Conservation (phyloP, 1,140 invertebrate species). For the Bombus confusus region DNA sequence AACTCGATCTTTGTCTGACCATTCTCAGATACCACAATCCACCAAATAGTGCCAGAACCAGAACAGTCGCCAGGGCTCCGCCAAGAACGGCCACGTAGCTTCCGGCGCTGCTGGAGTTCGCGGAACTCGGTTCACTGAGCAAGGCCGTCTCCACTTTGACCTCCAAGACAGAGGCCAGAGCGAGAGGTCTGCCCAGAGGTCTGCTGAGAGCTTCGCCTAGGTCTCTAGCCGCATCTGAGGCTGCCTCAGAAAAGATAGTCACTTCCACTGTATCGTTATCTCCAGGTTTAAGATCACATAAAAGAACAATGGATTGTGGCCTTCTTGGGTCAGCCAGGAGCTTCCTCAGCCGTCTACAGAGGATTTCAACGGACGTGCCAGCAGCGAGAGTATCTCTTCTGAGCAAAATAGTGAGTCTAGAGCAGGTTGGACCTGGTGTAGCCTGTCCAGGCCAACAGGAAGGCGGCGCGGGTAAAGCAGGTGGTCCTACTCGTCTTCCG, state of each 20-base stretch:
- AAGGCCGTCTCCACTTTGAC: conserved; percentile 90
- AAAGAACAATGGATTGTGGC: conserved; percentile 86
- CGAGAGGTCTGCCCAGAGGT: conserved; percentile 83
- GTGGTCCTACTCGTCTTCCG: conserved; percentile 89
- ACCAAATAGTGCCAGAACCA: conserved; percentile 73
- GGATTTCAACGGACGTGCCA: conserved; percentile 88
- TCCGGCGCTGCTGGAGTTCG: conserved; percentile 82
- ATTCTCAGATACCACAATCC: conserved; percentile 78
- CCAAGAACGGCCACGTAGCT: conserved; percentile 82
- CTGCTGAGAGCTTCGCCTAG: conserved; percentile 88
- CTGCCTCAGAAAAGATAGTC: conserved; percentile 86
- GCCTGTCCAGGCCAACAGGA: conserved; percentile 91
- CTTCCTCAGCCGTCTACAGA: conserved; percentile 87
- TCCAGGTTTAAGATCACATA: conserved; percentile 91
- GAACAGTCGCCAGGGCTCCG: conserved; percentile 77
- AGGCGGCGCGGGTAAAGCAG: conserved; percentile 87
- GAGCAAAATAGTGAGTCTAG: conserved; percentile 88
- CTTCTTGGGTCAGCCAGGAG: conserved; percentile 85
- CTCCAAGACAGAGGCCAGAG: conserved; percentile 89
- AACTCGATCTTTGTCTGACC: conserved; percentile 75
- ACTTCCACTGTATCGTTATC: conserved; percentile 93
- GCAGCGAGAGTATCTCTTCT: conserved; percentile 85
- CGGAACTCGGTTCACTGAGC: conserved; percentile 83
- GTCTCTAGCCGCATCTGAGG: conserved; percentile 85
- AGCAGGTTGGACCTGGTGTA: conserved; percentile 85